Base-by-base conservation (phyloP, 2,888 invertebrate species). In the Artemia sp. region DNA sequence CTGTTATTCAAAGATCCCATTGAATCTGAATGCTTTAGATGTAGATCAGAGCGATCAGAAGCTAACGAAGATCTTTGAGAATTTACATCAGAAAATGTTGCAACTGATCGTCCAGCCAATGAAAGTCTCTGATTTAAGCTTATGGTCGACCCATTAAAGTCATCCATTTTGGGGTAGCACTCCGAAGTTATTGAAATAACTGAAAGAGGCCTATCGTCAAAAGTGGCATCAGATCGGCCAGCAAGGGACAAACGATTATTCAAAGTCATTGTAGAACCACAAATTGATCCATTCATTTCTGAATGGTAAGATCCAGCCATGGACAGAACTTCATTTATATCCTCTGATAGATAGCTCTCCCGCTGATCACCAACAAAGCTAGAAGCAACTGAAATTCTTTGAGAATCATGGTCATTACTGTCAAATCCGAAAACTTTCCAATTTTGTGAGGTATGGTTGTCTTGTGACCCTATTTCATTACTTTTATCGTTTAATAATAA, bases 171-270 rank as follows among this genome's bases (percentile, higher is more conserved):
- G 38, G 38, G 38, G 38, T 38, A 4, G 38, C 38, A 38, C 4
- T 38, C 38, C 38, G 38, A 38, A 10, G 10, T 24, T 24, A 24
- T 9, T n/a, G 64, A 58, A 24, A 58, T n/a, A 19, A 58, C 8
- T 24, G 64, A 58, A n/a, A 58, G 14, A 10, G 64, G 64, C 64
- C 64, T 58, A 58, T 58, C 64, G 11, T 58, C 24, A 24, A 58
- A 58, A n/a, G 64, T 58, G 9, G 64, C 64, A 24, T 58, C 64
- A 58, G 64, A 58, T 24, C 64, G n/a, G 10, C 64, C 64, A 58
- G 64, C n/a, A 9, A 58, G 67, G 11, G 70, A 70, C 51, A 70
- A 51, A 8, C 70, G 70, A 19, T 70, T 69, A 51, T 71, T 71
- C 10, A 71, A 53, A 10, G 71, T 71, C 19, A 67, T 53, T 38